phyloP scores from a whole-genome alignment of 1,140 invertebrate species.

The Euborellia annulipes region DNA sequence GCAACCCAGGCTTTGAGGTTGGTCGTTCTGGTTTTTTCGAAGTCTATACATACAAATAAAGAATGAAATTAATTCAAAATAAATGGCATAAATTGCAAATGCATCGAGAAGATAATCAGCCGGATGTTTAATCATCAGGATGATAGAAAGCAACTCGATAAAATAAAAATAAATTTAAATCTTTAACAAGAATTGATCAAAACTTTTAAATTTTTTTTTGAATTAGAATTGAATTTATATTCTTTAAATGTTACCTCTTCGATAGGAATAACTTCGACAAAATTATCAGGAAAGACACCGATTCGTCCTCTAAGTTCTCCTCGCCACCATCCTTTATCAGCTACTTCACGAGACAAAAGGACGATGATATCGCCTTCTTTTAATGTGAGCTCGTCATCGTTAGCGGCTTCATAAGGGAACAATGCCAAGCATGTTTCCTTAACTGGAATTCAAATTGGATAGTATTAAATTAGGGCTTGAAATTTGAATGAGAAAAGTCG shows the following conservation, averaged over 20 bases:
- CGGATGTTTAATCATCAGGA: too few relatives aligned
- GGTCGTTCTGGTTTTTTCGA: constrained; percentile 17
- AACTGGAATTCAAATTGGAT: too few relatives aligned
- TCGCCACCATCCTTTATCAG: constrained; percentile 93
- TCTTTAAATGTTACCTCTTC: constrained; percentile 11
- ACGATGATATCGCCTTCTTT: constrained; percentile 80
- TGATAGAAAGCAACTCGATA: too few relatives aligned
- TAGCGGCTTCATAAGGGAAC: constrained; percentile 77
- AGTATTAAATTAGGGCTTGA: too few relatives aligned
- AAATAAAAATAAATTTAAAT: too few relatives aligned
- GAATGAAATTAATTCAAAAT: constrained; percentile 1
- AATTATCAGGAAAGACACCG: constrained; percentile 95
- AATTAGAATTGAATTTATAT: neutral
- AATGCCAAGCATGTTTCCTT: constrained; percentile 69
- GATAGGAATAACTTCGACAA: constrained; percentile 51
- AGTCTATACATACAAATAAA: constrained; percentile 5
- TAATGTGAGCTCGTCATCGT: constrained; percentile 85
- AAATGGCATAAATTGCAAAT: neutral
- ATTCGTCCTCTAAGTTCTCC: constrained; percentile 77
- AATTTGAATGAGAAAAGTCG: too few relatives aligned
- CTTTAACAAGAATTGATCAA: neutral
- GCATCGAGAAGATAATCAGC: too few relatives aligned
- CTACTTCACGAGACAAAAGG: constrained; percentile 69
- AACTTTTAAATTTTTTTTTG: neutral
- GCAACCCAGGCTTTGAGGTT: constrained; percentile 11